Evolutionary conservation across 1,140 invertebrate species (phyloP).

Genomic region (Venturia canescens): DNA sequence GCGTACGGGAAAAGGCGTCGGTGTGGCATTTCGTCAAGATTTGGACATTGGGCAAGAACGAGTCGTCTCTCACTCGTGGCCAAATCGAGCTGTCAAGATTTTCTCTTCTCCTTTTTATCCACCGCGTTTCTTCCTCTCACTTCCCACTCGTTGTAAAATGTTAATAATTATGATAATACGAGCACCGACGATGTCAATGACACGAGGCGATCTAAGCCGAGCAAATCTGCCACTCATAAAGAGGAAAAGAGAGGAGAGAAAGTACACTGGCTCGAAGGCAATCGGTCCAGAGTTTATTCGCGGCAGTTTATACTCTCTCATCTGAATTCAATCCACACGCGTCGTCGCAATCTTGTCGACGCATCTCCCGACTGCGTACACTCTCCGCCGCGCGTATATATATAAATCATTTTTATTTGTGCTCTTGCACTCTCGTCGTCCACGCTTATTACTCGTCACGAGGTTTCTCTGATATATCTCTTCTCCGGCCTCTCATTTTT

Average conservation of each 20-base stretch:
- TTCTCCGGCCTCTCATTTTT: conserved; percentile 7
- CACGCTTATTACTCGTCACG: conserved; percentile 50
- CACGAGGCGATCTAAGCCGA: conserved; percentile 6
- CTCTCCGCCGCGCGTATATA: neutral
- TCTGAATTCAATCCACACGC: conserved; percentile 59
- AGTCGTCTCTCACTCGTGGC: neutral
- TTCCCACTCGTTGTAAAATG: conserved; percentile 8
- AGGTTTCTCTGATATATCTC: conserved; percentile 27
- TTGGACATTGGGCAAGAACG: conserved; percentile 7
- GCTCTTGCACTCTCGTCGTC: conserved; percentile 16
- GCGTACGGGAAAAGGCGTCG: no score
- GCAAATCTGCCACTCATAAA: conserved; percentile 16
- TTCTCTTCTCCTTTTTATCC: neutral
- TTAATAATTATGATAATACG: conserved; percentile 16
- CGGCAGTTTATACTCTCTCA: conserved; percentile 35
- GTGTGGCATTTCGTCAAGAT: conserved; percentile 7
- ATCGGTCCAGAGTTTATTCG: neutral
- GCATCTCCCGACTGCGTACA: conserved; percentile 42
- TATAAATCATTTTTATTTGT: conserved; percentile 62
- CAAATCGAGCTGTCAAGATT: neutral
- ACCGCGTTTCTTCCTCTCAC: neutral
- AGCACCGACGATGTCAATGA: conserved; percentile 33
- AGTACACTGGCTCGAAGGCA: conserved; percentile 48
- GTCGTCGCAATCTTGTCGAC: conserved; percentile 51
- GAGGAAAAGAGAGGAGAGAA: conserved; percentile 56